A percentile compares a stretch with the other conserved stretches of the same genome.
phyloP scores from a whole-genome alignment of 2,113 vertebrate species.

The Nothobranchius furzeri region DNA sequence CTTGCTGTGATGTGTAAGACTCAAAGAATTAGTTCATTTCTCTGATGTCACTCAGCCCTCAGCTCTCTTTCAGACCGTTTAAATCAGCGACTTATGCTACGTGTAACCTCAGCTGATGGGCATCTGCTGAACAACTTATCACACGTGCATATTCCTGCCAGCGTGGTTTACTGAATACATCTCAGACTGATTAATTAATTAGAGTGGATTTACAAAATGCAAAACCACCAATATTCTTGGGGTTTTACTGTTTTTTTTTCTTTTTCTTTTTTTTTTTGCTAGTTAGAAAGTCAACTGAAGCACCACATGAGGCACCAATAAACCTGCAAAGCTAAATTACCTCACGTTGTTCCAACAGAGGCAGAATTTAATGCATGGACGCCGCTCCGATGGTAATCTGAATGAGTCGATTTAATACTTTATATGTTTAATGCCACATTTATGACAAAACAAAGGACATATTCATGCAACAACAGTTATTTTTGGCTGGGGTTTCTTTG shows the following conservation, averaged over 20 bases:
- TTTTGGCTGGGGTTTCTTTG: no score
- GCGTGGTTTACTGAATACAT: not conserved
- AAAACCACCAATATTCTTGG: not conserved
- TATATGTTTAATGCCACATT: not conserved
- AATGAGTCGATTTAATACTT: not conserved
- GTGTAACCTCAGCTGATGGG: not conserved
- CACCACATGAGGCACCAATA: not conserved
- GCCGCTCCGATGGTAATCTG: not conserved
- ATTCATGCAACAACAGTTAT: not conserved
- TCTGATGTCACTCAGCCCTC: slow-evolving; percentile 2
- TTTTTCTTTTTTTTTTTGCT: not conserved
- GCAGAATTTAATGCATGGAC: not conserved
- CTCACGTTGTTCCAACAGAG: not conserved
- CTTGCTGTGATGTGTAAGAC: not conserved
- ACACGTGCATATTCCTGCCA: not conserved
- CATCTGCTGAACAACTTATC: no score
- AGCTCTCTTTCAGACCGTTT: not conserved
- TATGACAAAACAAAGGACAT: not conserved
- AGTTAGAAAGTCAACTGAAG: not conserved
- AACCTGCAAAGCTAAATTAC: not conserved
- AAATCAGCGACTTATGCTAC: not conserved
- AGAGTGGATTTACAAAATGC: not conserved
- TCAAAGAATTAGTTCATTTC: not conserved
- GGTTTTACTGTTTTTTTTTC: not conserved
- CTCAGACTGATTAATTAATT: not conserved